A percentile compares a stretch with the other conserved stretches of the same genome.
phyloP scores from a whole-genome alignment of 1,140 invertebrate species.

The Sitodiplosis mosellana region DNA sequence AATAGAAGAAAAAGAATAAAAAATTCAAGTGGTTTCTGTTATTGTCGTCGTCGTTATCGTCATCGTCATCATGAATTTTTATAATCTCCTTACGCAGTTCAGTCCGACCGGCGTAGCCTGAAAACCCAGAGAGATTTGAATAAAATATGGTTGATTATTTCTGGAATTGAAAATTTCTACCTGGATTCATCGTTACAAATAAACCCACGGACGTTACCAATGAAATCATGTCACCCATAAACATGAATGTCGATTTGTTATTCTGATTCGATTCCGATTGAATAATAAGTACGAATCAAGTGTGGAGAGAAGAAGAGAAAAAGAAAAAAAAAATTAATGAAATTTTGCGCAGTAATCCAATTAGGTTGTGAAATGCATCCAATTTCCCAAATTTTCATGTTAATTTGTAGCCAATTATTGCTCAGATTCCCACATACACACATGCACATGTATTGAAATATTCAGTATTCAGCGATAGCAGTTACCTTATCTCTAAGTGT shows the following conservation, averaged over 20 bases:
- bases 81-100: slow-evolving; percentile 70
- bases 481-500: not conserved
- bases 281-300: not conserved
- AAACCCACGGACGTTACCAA: slow-evolving; percentile 67
- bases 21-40: too few relatives aligned
- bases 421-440: too few relatives aligned
- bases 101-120: slow-evolving; percentile 59
- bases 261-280: slow-evolving; percentile 12
- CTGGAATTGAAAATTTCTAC: slow-evolving; percentile 11
- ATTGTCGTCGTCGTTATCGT: too few relatives aligned
- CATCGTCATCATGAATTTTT: slow-evolving; percentile 35
- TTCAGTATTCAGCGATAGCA: not conserved
- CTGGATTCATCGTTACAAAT: slow-evolving; percentile 93
- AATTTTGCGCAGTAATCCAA: too few relatives aligned
- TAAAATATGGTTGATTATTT: not conserved
- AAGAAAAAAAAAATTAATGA: not conserved
- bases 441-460: too few relatives aligned
- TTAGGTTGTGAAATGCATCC: too few relatives aligned
- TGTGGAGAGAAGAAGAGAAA: not conserved
- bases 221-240: slow-evolving; percentile 63
- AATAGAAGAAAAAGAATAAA: too few relatives aligned
- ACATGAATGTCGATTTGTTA: slow-evolving; percentile 60
- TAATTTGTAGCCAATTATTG: too few relatives aligned
- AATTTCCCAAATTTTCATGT: too few relatives aligned
- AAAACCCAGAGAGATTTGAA: not conserved